Base-by-base conservation (phyloP, 2,888 invertebrate genomes). In the Pedicia rivosa region DNA sequence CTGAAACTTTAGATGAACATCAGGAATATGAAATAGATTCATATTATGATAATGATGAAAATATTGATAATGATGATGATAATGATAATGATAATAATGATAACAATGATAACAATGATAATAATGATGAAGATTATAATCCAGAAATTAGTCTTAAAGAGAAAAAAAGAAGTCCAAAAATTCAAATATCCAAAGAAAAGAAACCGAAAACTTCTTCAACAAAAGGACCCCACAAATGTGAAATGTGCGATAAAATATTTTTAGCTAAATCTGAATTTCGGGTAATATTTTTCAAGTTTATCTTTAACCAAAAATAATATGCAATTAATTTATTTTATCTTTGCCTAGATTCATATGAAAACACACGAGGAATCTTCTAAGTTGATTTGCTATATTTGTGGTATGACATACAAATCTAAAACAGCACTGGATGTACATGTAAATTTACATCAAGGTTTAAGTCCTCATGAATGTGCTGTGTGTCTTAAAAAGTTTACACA, bases 401-500 rank as follows among this genome's bases (percentile, higher is more conserved):
- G 68, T 2, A 62, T 60, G 31, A 59, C 59, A 1, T 69, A 66
- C 46, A 66, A 66, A 45, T 62, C 63, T 38, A 63, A 64, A 44
- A 50, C 54, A 29, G 65, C 64, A 1, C 50, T 69, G 36, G 58
- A 64, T 40, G 53, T 64, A 35, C 68, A 70, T 43, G 52, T 66
- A 14, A 64, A 62, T 15, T 58, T 65, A 57, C 67, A 69, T 44
- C 62, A 63, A 41, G 65, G 65, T 16, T 52, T 59, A 16, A 60
- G 59, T 52, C 63, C 64, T 14, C 64, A 59, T 43, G 55, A 58
- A 16, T 70, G 70, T 48, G 49, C 51, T 10, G 53, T 57, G 40
- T 70, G 69, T 46, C 54, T 59, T 4, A 70, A 69, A 46, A 56
- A 59, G 24, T 70, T 70, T 46, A 68, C 67, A 3, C 68, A 68